phyloP scores from a whole-genome alignment of 2,113 vertebrate genomes.

The Genyomyrus donnyi region DNA sequence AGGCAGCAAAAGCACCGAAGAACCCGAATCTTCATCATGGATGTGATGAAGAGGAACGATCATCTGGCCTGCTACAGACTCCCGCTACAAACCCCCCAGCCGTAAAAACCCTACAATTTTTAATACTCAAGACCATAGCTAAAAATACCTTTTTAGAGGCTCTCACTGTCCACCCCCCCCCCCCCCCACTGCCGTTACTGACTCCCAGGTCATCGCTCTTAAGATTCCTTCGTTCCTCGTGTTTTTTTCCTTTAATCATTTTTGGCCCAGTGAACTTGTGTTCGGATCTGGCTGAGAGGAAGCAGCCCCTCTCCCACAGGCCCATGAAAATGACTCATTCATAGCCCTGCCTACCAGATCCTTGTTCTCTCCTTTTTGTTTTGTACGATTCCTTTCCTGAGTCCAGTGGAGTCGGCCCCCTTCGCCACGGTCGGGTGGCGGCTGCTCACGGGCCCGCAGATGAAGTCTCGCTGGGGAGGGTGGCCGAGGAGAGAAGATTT shows the following conservation, averaged over 20 bases:
- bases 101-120: background rate
- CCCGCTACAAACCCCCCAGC: background rate
- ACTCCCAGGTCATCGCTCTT: slow-evolving; percentile 18
- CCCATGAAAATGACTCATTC: slow-evolving; percentile 27
- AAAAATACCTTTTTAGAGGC: slow-evolving; percentile 20
- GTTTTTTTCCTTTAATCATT: background rate
- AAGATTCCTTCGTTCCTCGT: background rate
- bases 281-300: slow-evolving; percentile 25
- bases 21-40: background rate
- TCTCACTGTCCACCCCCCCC: background rate
- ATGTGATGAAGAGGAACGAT: background rate
- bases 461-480: background rate
- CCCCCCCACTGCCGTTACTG: background rate
- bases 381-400: background rate
- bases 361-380: slow-evolving; percentile 7
- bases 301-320: slow-evolving; percentile 18
- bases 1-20: background rate
- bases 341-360: slow-evolving; percentile 20
- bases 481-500: background rate
- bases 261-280: slow-evolving; percentile 25
- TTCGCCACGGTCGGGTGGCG: background rate
- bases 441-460: background rate
- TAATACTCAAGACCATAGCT: background rate
- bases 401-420: background rate
- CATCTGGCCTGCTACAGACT: background rate